phyloP scores from a whole-genome alignment of 2,888 invertebrate species.

The Chalcis sispes region DNA sequence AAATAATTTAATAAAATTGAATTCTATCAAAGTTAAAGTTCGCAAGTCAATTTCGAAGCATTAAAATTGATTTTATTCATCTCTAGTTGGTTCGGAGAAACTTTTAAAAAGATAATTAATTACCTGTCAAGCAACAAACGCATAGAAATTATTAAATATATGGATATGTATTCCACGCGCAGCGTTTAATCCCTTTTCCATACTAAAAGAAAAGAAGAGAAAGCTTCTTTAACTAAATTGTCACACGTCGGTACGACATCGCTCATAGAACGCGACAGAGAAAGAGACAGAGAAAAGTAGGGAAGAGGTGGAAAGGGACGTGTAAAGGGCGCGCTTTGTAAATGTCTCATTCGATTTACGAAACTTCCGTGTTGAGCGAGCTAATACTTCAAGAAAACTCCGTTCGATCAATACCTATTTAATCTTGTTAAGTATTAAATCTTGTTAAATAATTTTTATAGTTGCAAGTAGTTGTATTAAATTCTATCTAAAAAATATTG shows the following conservation, averaged over 20 bases:
- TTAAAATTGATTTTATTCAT: slow-evolving; percentile 34
- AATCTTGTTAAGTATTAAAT: too few relatives aligned
- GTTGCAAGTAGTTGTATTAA: background rate
- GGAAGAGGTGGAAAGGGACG: background rate
- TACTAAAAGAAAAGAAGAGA: too few relatives aligned
- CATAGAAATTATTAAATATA: background rate
- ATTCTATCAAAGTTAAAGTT: too few relatives aligned
- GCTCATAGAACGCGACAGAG: background rate
- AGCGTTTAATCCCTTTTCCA: slow-evolving; percentile 7
- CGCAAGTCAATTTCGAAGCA: background rate
- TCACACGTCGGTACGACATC: background rate
- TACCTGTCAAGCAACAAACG: slow-evolving; percentile 48
- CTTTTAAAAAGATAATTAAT: slow-evolving; percentile 55
- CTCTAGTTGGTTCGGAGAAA: slow-evolving; percentile 5
- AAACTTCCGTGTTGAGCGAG: slow-evolving; percentile 45
- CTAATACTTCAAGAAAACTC: slow-evolving; percentile 13
- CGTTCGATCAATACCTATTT: too few relatives aligned
- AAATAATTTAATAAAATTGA: too few relatives aligned
- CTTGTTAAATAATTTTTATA: slow-evolving; percentile 16
- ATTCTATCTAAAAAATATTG: too few relatives aligned
- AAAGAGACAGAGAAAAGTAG: background rate
- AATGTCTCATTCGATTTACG: slow-evolving; percentile 45
- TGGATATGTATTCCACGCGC: slow-evolving; percentile 34
- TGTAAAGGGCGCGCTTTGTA: slow-evolving; percentile 23
- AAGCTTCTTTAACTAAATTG: background rate